Base-by-base conservation (phyloP, 2,888 invertebrate genomes). In the Tenthredo livida region DNA sequence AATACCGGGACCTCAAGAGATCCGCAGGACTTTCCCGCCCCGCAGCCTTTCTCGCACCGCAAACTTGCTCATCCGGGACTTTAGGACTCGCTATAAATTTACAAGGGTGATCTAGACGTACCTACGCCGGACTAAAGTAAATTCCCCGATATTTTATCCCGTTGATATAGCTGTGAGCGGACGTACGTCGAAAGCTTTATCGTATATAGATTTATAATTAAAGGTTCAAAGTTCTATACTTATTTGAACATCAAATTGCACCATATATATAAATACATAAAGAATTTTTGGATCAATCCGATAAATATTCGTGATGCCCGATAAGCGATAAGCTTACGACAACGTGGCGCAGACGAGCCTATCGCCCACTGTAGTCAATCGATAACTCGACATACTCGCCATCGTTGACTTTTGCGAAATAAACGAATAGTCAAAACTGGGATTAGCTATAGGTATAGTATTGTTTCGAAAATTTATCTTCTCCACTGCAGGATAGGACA, bases 1-100 rank as follows among this genome's bases (percentile, higher is more conserved):
- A 89, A 87, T 84, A 61, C 61, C 21, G 25, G 61, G 61, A 58
- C 70, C 40, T 83, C 83, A 15, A 43, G 43, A 43, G 54, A 78
- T 33, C 50, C 78, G n/a, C 2, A 43, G 58, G 78, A 54, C 78
- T 78, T 78, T 78, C 6, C 15, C 47, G 75, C 61, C 61, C 61
- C 61, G 61, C 37, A 40, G 37, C 73, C 50, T 50, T 50, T 50
- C 50, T 50, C 50, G 73, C 73, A 75, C 75, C 75, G 75, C 75
- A 75, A 50, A 47, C 25, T 75, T 43, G 75, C 47, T 47, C 47
- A 43, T 40, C 43, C 73, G 73, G 47, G 73, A 75, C n/a, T 75
- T 75, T 47, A 75, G 73, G 47, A 75, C n/a, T 47, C 73, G 43
- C 43, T 75, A 43, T 47, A 75, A 75, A 75, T 73, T 73, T 47